Base-by-base conservation (phyloP, 2,113 vertebrate species). In the Elgaria multicarinata region DNA sequence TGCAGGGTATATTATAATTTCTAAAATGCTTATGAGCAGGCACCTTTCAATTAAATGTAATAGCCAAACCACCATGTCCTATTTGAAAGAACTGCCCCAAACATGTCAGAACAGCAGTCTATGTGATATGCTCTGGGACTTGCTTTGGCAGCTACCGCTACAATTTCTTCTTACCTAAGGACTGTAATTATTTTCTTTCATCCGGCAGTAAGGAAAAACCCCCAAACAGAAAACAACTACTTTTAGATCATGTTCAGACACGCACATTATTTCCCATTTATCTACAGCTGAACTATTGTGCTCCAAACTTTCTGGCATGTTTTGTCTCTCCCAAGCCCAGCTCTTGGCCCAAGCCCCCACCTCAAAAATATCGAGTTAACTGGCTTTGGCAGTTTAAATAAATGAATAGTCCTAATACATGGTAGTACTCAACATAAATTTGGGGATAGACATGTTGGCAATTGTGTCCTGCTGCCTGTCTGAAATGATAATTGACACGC, bases 401-500 rank as follows among this genome's bases (percentile, higher is more conserved):
- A 84, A 87, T 88, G 85, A 87, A 89, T 58, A 44, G 90, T 2
- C 93, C 2, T 16, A 94, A 84, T 31, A 31, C 81, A 67, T 53
- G 86, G 77, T 33, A 86, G 64, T 92, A 92, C 90, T 79, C 91
- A 88, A 95, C 92, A 64, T 90, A 92, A 86, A 92, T 92, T 87
- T 91, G 91, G 78, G 92, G 88, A 92, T 92, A 92, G 89, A 91
- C 44, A 90, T 87, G 91, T 86, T 85, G 74, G 50, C 89, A 89
- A 93, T 69, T 85, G 50, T 71, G 55, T 85, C 90, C 92, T 85
- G 76, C 89, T 88, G 67, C 69, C 72, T 91, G 80, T 87, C 92
- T 92, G 82, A 90, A 93, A 76, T 91, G 91, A 94, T 93, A 94
- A 96, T 89, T 88, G 94, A 96, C 95, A 96, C 93, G 77, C 95